A percentile compares a stretch with the other conserved stretches of the same genome.
Conservation (phyloP, 37 sponge, comb jelly and placozoan genomes). For the Lycopodina hypogea region DNA sequence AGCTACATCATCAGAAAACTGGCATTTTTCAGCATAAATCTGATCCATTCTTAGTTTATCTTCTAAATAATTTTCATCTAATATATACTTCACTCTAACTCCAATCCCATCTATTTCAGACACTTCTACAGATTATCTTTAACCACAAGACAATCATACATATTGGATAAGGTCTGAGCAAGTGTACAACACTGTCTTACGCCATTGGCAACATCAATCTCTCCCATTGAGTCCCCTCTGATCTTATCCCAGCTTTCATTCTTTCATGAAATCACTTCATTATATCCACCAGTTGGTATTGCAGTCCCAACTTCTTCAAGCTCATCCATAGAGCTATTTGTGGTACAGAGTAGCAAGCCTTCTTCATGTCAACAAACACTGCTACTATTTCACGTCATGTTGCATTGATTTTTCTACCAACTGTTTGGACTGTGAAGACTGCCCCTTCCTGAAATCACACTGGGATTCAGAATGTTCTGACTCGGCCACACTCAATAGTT, state of each 20-base stretch:
- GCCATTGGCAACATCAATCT: no score
- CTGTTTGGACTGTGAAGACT: neutral
- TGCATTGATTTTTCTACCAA: neutral
- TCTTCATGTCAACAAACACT: conserved; percentile 14
- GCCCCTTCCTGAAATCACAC: conserved; percentile 24
- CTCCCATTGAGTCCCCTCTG: no score
- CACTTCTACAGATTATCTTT: no score
- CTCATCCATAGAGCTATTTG: no score
- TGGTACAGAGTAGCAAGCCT: conserved; percentile 29
- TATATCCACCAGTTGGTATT: neutral
- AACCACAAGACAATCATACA: neutral
- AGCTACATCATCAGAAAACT: no score
- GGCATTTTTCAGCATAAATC: neutral
- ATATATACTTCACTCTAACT: no score
- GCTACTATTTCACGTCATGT: neutral
- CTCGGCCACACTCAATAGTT: conserved; percentile 16
- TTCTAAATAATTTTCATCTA: conserved; percentile 5
- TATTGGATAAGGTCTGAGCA: neutral
- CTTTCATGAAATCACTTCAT: conserved; percentile 1
- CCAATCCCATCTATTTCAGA: no score
- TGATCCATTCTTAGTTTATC: conserved; percentile 28
- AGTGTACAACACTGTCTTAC: conserved; percentile 41
- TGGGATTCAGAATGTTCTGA: neutral
- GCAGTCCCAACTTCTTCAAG: no score
- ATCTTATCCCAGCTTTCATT: conserved; percentile 4